Percentiles rank a stretch among this genome's conserved stretches.
These are phyloP conservation scores for Porites australiensis DNA, from an alignment of 64 coral and sea anemone species.

Conservation along the genomic window DNA sequence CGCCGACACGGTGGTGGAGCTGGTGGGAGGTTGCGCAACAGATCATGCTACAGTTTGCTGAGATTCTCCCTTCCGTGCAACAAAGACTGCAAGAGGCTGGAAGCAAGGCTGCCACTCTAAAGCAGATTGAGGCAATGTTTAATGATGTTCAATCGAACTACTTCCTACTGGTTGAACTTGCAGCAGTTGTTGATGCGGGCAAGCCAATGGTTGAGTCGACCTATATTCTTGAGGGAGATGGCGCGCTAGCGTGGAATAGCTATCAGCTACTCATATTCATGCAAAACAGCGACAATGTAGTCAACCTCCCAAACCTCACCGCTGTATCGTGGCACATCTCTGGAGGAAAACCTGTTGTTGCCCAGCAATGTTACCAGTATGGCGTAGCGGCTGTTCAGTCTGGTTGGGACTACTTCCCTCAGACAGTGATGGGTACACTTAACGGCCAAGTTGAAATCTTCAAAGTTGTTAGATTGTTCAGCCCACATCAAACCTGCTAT, in stretches of 20 bases:
- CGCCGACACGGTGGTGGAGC: conserved; percentile 62
- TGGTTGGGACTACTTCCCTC: conserved; percentile 61
- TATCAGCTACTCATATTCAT: conserved; percentile 25
- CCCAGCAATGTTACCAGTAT: conserved; percentile 50
- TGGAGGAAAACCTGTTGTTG: conserved; percentile 22
- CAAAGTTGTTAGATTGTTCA: conserved; percentile 12
- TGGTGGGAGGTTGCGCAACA: conserved; percentile 75
- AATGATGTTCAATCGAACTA: conserved; percentile 16
- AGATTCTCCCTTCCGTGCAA: conserved; percentile 61
- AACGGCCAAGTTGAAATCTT: background rate
- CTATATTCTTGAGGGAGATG: conserved; percentile 54
- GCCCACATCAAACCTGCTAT: background rate
- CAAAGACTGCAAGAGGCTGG: background rate
- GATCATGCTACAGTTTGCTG: conserved; percentile 64
- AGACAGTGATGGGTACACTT: conserved; percentile 19
- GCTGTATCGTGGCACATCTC: conserved; percentile 53
- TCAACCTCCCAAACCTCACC: conserved; percentile 12
- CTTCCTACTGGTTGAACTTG: conserved; percentile 55
- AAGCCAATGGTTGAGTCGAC: conserved; percentile 69
- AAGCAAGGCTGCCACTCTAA: conserved; percentile 38
- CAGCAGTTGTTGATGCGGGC: conserved; percentile 69
- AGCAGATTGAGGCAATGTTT: conserved; percentile 44
- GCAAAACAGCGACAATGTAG: background rate
- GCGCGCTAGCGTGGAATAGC: conserved; percentile 35
- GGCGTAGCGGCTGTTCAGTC: conserved; percentile 53